Percentiles rank a stretch among this genome's conserved stretches.
Evolutionary conservation across 2,113 vertebrate species (phyloP).

Genomic region (Burhinus oedicnemus): DNA sequence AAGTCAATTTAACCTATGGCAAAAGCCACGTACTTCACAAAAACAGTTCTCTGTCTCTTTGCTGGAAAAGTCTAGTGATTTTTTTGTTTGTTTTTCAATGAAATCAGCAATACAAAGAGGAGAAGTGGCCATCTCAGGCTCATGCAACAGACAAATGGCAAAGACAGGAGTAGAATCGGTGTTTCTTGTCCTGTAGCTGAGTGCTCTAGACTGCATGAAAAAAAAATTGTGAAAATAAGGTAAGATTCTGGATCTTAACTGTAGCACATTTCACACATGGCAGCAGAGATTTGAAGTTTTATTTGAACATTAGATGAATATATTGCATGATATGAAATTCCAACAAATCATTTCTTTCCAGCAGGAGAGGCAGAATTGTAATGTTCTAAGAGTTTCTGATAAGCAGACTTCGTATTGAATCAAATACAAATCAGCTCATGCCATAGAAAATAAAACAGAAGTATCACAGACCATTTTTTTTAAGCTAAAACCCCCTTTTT

Average conservation of each 20-base stretch:
- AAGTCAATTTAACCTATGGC: neutral
- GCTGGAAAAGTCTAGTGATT: neutral
- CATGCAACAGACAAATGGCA: neutral
- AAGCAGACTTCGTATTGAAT: neutral
- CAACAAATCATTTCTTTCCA: neutral
- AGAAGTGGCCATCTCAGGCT: neutral
- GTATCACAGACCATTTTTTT: neutral
- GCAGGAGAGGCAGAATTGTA: neutral
- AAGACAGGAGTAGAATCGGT: neutral
- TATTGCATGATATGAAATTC: neutral
- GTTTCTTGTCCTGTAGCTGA: neutral
- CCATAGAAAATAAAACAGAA: neutral
- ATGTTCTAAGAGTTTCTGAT: neutral
- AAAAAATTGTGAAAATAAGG: neutral
- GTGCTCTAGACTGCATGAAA: neutral
- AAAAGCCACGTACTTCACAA: neutral
- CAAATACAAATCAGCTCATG: neutral
- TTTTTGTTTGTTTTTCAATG: neutral
- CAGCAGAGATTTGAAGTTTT: neutral
- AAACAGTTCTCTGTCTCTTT: neutral
- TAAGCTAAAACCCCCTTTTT: neutral
- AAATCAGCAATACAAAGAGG: neutral
- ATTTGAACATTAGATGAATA: neutral
- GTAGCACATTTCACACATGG: neutral
- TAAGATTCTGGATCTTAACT: neutral